Percentiles rank a stretch among this genome's conserved stretches.
Evolutionary conservation across 1,140 invertebrate genomes (phyloP).

Genomic region (Drosophila sturtevanti): DNA sequence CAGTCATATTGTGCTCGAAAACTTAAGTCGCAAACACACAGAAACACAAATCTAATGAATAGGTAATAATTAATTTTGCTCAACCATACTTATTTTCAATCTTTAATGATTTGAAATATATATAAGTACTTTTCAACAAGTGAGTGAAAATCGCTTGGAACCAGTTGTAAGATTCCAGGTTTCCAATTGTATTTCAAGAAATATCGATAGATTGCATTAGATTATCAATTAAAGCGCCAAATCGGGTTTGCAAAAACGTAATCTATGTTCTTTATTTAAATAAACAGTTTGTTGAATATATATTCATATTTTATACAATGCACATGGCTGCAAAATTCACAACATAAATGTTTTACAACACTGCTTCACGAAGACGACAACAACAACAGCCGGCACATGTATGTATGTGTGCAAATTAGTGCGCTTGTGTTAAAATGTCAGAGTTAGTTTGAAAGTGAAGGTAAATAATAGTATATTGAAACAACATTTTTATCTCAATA

Average conservation of each 20-base stretch:
- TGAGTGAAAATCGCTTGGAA: not conserved
- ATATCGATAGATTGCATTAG: not conserved
- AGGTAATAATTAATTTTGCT: too few relatives aligned
- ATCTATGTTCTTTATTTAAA: not conserved
- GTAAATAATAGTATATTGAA: not conserved
- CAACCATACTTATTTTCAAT: too few relatives aligned
- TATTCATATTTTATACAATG: not conserved
- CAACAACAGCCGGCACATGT: slow-evolving; percentile 27
- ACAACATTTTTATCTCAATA: too few relatives aligned
- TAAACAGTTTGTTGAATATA: too few relatives aligned
- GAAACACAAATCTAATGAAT: not conserved
- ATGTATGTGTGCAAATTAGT: slow-evolving; percentile 33
- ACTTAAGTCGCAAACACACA: not conserved
- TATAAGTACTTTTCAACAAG: too few relatives aligned
- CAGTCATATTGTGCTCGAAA: not conserved
- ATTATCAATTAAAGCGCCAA: not conserved
- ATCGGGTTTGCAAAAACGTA: not conserved
- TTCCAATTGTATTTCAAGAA: not conserved
- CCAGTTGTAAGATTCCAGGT: not conserved
- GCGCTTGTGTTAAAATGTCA: slow-evolving; percentile 24
- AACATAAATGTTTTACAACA: slow-evolving; percentile 13
- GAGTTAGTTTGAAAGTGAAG: not conserved
- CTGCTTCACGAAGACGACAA: slow-evolving; percentile 10
- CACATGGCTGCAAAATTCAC: not conserved
- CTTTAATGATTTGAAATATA: too few relatives aligned